A percentile compares a stretch with the other conserved stretches of the same genome.
Conservation (phyloP, 1,140 invertebrate species). For the Lysiphlebus fabarum region DNA sequence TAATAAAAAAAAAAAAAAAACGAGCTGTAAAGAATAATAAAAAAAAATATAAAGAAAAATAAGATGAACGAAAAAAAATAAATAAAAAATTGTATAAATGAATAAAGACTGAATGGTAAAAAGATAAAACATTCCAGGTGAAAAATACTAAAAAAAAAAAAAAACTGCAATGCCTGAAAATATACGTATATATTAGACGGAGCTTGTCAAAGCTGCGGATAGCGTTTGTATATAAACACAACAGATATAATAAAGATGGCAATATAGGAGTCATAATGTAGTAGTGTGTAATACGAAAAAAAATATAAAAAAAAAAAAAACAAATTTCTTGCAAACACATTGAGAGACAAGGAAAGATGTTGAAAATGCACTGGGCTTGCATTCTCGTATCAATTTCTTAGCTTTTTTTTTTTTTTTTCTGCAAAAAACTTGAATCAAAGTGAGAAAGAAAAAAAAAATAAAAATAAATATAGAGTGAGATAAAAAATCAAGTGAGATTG, state of each 20-base stretch:
- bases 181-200: conserved; percentile 28
- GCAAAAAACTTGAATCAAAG: too few relatives aligned
- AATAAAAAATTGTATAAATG: not conserved
- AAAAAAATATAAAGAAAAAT: not conserved
- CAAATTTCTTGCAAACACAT: too few relatives aligned
- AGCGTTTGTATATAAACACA: conserved; percentile 26
- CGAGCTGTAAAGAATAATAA: not conserved
- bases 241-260: conserved; percentile 53
- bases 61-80: not conserved
- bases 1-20: conserved; percentile 8
- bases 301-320: not conserved
- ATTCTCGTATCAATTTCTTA: not conserved
- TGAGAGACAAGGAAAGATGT: not conserved
- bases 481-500: too few relatives aligned
- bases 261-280: conserved; percentile 55
- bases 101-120: conserved; percentile 3
- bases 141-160: too few relatives aligned
- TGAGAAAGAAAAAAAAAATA: too few relatives aligned
- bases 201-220: conserved; percentile 39
- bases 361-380: conserved; percentile 12
- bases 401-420: too few relatives aligned
- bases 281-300: conserved; percentile 35
- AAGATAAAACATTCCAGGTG: conserved; percentile 10
- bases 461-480: too few relatives aligned
- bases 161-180: conserved; percentile 17